Evolutionary conservation across 2,888 invertebrate genomes (phyloP).

Genomic region (Odontothrips loti): DNA sequence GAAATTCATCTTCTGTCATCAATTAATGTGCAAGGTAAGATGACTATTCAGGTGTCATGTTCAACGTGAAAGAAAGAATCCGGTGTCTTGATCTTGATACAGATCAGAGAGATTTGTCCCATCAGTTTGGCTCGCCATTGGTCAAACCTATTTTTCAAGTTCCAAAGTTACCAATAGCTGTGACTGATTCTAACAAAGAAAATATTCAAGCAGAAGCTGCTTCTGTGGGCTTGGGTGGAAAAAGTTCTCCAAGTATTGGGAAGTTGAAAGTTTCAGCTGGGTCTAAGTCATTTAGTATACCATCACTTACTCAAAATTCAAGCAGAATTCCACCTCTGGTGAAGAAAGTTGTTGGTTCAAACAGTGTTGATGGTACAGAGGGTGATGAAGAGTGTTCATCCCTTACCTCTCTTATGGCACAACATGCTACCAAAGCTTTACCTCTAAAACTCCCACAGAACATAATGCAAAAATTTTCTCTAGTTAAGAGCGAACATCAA

Average conservation of each 20-base stretch:
- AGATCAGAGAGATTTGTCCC: not conserved
- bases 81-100: not conserved
- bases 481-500: not conserved
- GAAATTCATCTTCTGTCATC: constrained; percentile 37
- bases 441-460: not conserved
- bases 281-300: not conserved
- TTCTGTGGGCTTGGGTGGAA: not conserved
- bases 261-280: not conserved
- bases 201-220: not conserved
- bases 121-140: not conserved
- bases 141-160: not conserved
- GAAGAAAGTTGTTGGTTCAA: not conserved
- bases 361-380: not conserved
- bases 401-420: constrained; percentile 34
- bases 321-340: not conserved
- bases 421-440: constrained; percentile 33
- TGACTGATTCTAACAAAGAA: not conserved
- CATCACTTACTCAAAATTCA: not conserved
- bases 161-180: not conserved
- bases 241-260: not conserved
- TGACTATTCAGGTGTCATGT: constrained; percentile 38
- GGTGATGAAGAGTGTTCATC: constrained; percentile 13
- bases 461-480: not conserved
- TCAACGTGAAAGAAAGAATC: not conserved
- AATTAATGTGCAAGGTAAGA: constrained; percentile 52